Base-by-base conservation (phyloP, 2,113 vertebrate genomes). In the Sitta europaea region DNA sequence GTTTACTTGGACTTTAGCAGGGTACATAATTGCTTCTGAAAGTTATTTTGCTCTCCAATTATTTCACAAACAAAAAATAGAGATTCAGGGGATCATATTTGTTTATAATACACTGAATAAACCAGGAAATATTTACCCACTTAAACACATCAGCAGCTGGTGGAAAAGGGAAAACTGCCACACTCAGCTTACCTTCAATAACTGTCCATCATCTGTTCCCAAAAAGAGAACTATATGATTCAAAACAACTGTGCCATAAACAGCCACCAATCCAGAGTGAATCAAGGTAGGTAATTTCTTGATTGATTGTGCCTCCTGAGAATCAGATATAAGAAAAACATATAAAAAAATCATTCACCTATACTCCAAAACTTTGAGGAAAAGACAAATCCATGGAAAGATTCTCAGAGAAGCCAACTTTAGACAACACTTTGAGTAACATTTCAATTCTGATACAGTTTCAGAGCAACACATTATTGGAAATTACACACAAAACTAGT, bases 191-290 rank as follows among this genome's bases (percentile, higher is more conserved):
- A 99, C 99, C 98, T 99, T 99, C 59, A 99, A 98, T 83, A 99
- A 94, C 95, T 99, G 98, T 74, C 99, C 99, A 61, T 98, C 96
- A 92, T 94, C 97, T 31, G 99, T 99, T 80, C 99, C 98, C 87
- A 99, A 97, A 96, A 99, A 99, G 63, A 99, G 96, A 94, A 99
- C 98, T 36, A 97, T 94, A 97, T 97, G 98, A 93, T 97, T 97
- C 42, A 97, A 93, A 54, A 98, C 97, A 88, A 97, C 98, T 35
- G 98, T 98, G 48, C 98, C 98, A 96, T 98, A 98, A 78, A 99
- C 98, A 17, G 98, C 98, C 36, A 97, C 98, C 97, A 99, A 98
- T 96, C 97, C 96, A 48, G 97, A 98, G 90, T 98, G 97, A 85
- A 86, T 96, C 97, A 98, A 79, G 48, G 97, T 97, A 36, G 98